A percentile compares a stretch with the other conserved stretches of the same genome.
phyloP scores from a whole-genome alignment of 1,140 invertebrate genomes.

The Pantala flavescens region DNA sequence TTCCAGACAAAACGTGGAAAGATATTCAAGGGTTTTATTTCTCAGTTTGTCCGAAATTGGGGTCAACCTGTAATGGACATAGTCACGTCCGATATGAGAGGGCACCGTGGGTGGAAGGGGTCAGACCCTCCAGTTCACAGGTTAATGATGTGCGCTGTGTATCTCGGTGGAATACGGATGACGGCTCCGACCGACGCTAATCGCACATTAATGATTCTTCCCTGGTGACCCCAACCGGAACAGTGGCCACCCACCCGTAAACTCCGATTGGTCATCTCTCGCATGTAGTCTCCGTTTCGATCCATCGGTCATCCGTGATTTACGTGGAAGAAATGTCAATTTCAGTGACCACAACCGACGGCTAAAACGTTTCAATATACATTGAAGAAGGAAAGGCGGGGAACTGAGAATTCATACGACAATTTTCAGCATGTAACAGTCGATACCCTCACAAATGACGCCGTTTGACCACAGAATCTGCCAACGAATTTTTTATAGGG shows the following conservation, averaged over 20 bases:
- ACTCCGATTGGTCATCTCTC: neutral
- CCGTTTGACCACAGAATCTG: no score
- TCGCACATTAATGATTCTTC: constrained; percentile 5
- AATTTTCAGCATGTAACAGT: no score
- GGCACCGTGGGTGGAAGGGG: neutral
- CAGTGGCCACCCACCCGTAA: neutral
- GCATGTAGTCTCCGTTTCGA: neutral
- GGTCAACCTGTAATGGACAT: neutral
- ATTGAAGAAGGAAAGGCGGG: no score
- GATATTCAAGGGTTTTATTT: neutral
- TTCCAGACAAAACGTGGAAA: no score
- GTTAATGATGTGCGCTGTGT: constrained; percentile 1
- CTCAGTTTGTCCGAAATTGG: neutral
- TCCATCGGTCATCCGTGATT: constrained; percentile 3
- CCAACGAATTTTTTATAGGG: no score
- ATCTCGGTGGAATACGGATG: constrained; percentile 7
- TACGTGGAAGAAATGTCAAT: constrained; percentile 1
- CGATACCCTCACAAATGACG: no score
- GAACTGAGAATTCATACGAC: no score
- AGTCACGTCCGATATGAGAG: neutral
- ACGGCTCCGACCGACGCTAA: constrained; percentile 1
- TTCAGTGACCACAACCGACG: neutral
- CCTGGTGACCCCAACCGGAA: constrained; percentile 1
- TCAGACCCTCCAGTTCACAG: neutral
- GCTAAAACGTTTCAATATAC: neutral